These are phyloP conservation scores for Nowickia ferox DNA, from an alignment of 2,888 invertebrate genomes.

Conservation along the genomic window DNA sequence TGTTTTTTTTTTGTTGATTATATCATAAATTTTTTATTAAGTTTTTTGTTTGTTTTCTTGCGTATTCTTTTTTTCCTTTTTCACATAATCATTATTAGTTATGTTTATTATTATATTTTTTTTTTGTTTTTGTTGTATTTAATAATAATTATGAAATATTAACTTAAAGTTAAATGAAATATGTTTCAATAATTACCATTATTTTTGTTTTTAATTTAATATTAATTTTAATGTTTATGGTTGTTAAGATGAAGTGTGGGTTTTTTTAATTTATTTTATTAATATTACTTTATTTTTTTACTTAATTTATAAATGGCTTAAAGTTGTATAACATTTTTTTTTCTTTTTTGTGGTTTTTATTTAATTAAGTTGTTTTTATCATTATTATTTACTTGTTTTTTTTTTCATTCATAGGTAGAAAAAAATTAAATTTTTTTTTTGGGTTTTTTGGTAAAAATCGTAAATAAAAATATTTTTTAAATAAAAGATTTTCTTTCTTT, in stretches of 20 bases:
- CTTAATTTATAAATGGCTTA: slow-evolving; percentile 78
- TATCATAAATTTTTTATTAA: slow-evolving; percentile 82
- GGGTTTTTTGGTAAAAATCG: slow-evolving; percentile 32
- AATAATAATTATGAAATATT: slow-evolving; percentile 71
- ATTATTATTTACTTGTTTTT: slow-evolving; percentile 36
- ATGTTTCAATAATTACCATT: slow-evolving; percentile 48
- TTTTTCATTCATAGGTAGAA: slow-evolving; percentile 59
- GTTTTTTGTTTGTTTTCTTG: slow-evolving; percentile 75
- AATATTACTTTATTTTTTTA: slow-evolving; percentile 72
- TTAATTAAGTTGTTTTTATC: slow-evolving; percentile 73
- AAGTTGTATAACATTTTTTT: slow-evolving; percentile 75
- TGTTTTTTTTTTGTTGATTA: slow-evolving; percentile 77
- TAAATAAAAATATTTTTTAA: slow-evolving; percentile 43
- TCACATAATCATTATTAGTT: slow-evolving; percentile 74
- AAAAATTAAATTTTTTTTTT: slow-evolving; percentile 56
- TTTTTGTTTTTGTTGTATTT: slow-evolving; percentile 53
- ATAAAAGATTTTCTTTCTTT: slow-evolving; percentile 32
- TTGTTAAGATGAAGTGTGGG: slow-evolving; percentile 67
- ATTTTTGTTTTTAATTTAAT: slow-evolving; percentile 56
- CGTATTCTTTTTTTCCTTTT: slow-evolving; percentile 67
- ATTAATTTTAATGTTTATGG: slow-evolving; percentile 42
- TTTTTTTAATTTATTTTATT: slow-evolving; percentile 39
- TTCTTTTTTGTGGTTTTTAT: slow-evolving; percentile 73
- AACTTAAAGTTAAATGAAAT: slow-evolving; percentile 71
- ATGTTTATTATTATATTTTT: slow-evolving; percentile 24